phyloP scores from a whole-genome alignment of 2,113 vertebrate species.

The Aix galericulata region DNA sequence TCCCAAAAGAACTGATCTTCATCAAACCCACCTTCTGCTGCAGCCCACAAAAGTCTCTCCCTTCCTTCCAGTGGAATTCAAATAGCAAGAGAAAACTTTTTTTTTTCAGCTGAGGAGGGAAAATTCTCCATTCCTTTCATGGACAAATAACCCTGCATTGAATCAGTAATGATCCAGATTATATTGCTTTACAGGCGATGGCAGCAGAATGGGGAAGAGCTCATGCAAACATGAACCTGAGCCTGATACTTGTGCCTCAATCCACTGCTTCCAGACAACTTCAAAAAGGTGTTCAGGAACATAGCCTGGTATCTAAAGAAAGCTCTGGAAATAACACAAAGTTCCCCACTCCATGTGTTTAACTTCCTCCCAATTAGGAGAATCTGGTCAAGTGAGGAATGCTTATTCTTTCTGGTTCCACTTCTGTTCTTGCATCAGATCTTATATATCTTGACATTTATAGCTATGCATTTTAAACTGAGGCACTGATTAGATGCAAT shows the following conservation, averaged over 20 bases:
- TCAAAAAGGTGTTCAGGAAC: background rate
- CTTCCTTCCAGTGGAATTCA: background rate
- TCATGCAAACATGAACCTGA: background rate
- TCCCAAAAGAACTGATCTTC: background rate
- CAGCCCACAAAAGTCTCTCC: background rate
- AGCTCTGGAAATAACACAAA: background rate
- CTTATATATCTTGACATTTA: conserved; percentile 32
- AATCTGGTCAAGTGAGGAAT: conserved; percentile 53
- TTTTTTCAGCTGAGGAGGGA: background rate
- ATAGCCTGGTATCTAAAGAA: background rate
- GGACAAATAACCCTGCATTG: background rate
- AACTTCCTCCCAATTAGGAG: conserved; percentile 36
- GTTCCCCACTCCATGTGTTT: conserved; percentile 6
- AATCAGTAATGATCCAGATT: background rate
- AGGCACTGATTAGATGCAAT: conserved; percentile 41
- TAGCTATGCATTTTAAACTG: background rate
- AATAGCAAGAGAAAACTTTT: background rate
- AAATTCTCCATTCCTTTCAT: background rate
- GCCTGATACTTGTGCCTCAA: background rate
- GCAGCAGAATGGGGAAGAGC: background rate
- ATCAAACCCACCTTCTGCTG: background rate
- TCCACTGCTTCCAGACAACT: background rate
- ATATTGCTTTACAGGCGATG: background rate
- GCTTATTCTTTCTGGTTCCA: conserved; percentile 45
- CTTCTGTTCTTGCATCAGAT: conserved; percentile 30